Conservation (phyloP, 2,113 vertebrate species). For the Tricholaema leucomelas region DNA sequence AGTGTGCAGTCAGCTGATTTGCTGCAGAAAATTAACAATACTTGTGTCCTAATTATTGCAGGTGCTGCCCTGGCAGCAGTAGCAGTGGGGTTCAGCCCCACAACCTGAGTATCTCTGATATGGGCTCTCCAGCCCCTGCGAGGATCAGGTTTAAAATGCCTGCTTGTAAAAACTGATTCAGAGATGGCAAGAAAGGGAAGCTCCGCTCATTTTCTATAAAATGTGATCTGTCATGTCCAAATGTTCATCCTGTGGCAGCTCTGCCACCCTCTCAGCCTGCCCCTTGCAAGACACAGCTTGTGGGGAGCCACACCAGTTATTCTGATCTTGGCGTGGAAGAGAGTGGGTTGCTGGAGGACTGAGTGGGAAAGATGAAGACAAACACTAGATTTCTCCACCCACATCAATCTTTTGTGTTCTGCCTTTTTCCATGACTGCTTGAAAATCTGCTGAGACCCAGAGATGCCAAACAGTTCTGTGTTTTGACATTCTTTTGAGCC, state of each 20-base stretch:
- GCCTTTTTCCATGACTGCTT: neutral
- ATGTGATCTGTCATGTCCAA: neutral
- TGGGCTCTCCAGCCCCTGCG: neutral
- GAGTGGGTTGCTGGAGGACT: neutral
- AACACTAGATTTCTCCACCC: neutral
- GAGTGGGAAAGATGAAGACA: neutral
- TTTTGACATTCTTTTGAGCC: accelerated
- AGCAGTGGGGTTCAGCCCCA: neutral
- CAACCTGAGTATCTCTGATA: accelerated
- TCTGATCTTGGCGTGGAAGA: neutral
- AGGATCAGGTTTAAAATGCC: neutral
- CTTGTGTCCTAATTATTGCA: neutral
- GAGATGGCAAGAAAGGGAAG: neutral
- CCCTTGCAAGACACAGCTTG: neutral
- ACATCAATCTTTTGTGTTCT: neutral
- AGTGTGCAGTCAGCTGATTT: neutral
- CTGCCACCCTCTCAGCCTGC: neutral
- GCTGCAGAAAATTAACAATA: constrained; percentile 25
- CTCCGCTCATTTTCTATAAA: neutral
- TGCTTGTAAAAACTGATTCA: neutral
- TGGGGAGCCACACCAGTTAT: accelerated
- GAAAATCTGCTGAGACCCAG: neutral
- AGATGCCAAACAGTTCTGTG: accelerated
- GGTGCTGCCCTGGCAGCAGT: neutral
- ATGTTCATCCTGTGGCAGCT: accelerated